Base-by-base conservation (phyloP, 2,797 vertebrate genomes). In the Urocyon cinereoargenteus region DNA sequence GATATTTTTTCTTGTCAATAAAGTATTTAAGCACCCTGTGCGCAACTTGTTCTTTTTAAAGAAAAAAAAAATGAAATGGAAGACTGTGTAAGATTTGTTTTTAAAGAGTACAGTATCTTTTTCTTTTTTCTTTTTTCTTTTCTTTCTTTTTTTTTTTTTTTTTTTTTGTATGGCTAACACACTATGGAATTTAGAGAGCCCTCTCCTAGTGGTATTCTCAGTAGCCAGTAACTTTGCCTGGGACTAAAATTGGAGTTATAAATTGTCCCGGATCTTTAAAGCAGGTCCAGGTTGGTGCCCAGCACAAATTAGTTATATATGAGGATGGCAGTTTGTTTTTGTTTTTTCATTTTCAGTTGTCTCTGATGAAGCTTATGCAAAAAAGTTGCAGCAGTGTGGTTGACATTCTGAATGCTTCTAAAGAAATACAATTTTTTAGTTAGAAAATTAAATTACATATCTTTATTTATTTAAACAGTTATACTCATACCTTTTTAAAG, bases 401-500 rank as follows among this genome's bases (percentile, higher is more conserved):
- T 99, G 98, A 99, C 99, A 99, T 99, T 99, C 99, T 99, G 99
- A 99, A 99, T 99, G 99, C 99, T 99, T 99, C 99, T 99, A 99
- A 99, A 99, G 99, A 99, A 99, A 99, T 99, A 99, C 99, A 99
- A 96, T 98, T 99, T 98, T 99, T 99, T 99, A 62, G 40, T 40
- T 40, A 40, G 40, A 40, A 40, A 40, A 40, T 40, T 40, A 40
- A 40, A 40, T 40, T 6, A 40, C 40, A 6, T 40, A 40, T 40
- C 40, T 40, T 40, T 40, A 40, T 40, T 40, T 40, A 40, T 40
- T 40, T 40, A 40, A 40, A 40, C 40, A 40, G 40, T 40, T 40
- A 40, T 40, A n/a, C 31, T n/a, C n/a, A 72, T 70, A 31, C 4
- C 6, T n/a, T 95, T 93, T 94, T 21, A 40, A 85, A 66, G 36